Evolutionary conservation across 2,888 invertebrate species (phyloP).

Genomic region (Hemicrepidius hirtus): DNA sequence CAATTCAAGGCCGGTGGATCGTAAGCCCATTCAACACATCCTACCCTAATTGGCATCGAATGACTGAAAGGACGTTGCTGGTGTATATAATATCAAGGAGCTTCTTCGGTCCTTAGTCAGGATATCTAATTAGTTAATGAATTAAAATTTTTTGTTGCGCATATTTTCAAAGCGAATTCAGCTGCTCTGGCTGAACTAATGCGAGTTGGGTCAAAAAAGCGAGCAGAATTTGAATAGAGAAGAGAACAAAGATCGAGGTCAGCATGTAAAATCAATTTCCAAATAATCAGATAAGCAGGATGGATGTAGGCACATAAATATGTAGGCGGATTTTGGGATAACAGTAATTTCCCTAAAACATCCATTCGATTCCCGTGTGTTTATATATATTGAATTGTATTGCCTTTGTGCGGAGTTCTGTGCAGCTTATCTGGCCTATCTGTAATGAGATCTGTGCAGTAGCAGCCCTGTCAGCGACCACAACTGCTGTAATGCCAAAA

Average conservation of each 20-base stretch:
- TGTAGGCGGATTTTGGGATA: slow-evolving; percentile 71
- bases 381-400: slow-evolving; percentile 70
- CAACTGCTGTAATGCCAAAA: slow-evolving; percentile 59
- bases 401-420: slow-evolving; percentile 68
- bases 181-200: neutral
- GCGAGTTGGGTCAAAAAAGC: neutral
- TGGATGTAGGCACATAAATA: slow-evolving; percentile 67
- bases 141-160: slow-evolving; percentile 13
- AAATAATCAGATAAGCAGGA: slow-evolving; percentile 68
- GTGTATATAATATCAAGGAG: slow-evolving; percentile 32
- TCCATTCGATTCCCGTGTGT: slow-evolving; percentile 68
- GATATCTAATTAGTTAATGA: slow-evolving; percentile 42
- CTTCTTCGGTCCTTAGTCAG: slow-evolving; percentile 25
- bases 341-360: slow-evolving; percentile 62
- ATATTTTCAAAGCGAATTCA: slow-evolving; percentile 3
- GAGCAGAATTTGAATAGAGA: slow-evolving; percentile 5
- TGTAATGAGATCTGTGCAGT: slow-evolving; percentile 72
- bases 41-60: slow-evolving; percentile 60
- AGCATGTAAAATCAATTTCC: slow-evolving; percentile 70
- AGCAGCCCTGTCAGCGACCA: slow-evolving; percentile 65
- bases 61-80: slow-evolving; percentile 39
- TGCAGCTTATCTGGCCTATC: slow-evolving; percentile 71
- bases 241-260: slow-evolving; percentile 63
- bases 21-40: slow-evolving; percentile 65
- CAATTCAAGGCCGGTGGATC: slow-evolving; percentile 68